phyloP scores from a whole-genome alignment of 2,113 vertebrate genomes.

The Alethe castanea region DNA sequence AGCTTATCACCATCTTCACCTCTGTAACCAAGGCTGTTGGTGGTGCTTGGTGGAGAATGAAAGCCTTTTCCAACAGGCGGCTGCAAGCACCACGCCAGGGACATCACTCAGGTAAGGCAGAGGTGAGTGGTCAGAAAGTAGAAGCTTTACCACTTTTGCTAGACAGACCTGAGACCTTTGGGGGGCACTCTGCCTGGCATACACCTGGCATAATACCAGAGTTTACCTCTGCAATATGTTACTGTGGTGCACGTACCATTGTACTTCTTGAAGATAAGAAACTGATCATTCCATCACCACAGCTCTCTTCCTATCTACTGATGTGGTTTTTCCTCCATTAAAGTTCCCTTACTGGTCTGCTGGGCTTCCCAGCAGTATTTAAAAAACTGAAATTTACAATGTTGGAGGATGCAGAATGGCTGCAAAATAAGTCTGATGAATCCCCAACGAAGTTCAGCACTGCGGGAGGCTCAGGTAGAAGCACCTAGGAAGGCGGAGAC shows the following conservation, averaged over 20 bases:
- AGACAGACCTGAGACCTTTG: neutral
- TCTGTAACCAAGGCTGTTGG: neutral
- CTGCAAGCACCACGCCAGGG: neutral
- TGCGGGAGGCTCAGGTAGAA: neutral
- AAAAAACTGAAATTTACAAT: neutral
- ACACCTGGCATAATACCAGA: neutral
- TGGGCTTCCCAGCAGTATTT: neutral
- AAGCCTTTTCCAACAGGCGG: neutral
- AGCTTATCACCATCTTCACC: neutral
- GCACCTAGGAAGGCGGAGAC: neutral
- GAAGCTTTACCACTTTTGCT: neutral
- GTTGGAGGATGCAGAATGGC: neutral
- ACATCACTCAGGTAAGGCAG: neutral
- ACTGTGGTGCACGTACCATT: neutral
- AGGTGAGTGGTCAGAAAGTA: neutral
- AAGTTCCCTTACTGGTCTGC: neutral
- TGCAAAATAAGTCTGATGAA: neutral
- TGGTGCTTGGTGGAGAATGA: neutral
- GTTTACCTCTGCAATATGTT: neutral
- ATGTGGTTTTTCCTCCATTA: neutral
- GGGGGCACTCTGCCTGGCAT: neutral
- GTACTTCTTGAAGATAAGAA: neutral
- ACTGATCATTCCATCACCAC: accelerated
- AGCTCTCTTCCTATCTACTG: neutral
- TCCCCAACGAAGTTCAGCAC: neutral